phyloP scores from a whole-genome alignment of 2,113 vertebrate species.

The Malaclemys terrapin region DNA sequence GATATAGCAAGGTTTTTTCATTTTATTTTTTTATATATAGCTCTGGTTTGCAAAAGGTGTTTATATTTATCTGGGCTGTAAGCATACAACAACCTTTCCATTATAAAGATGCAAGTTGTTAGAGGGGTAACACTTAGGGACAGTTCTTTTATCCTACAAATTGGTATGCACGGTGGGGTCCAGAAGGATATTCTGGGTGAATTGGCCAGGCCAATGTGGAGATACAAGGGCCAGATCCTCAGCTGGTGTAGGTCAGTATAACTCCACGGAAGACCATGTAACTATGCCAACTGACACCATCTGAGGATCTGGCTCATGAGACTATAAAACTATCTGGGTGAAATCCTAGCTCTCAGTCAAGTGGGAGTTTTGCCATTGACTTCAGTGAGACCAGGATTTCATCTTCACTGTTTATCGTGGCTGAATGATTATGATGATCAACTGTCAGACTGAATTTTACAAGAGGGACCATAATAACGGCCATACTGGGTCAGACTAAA shows the following conservation, averaged over 20 bases:
- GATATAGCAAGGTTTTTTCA: not conserved
- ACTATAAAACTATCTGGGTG: fast-evolving
- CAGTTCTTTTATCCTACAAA: not conserved
- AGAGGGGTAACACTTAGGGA: not conserved
- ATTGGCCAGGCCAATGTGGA: not conserved
- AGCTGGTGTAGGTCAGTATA: no score
- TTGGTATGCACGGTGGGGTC: not conserved
- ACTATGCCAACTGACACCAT: fast-evolving
- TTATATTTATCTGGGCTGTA: not conserved
- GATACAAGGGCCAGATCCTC: not conserved
- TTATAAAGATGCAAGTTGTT: not conserved
- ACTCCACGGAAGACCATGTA: fast-evolving
- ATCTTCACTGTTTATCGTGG: fast-evolving
- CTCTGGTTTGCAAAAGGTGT: not conserved
- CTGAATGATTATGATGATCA: fast-evolving
- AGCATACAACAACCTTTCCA: not conserved
- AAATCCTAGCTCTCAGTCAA: not conserved
- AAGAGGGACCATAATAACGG: no score
- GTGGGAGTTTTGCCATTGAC: not conserved
- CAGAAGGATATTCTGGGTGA: not conserved
- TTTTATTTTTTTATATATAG: not conserved
- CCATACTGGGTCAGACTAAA: no score
- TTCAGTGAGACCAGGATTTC: not conserved
- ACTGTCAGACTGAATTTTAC: not conserved
- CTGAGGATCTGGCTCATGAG: not conserved